Base-by-base conservation (phyloP, 2,888 invertebrate species). In the Tubiluchus corallicola region DNA sequence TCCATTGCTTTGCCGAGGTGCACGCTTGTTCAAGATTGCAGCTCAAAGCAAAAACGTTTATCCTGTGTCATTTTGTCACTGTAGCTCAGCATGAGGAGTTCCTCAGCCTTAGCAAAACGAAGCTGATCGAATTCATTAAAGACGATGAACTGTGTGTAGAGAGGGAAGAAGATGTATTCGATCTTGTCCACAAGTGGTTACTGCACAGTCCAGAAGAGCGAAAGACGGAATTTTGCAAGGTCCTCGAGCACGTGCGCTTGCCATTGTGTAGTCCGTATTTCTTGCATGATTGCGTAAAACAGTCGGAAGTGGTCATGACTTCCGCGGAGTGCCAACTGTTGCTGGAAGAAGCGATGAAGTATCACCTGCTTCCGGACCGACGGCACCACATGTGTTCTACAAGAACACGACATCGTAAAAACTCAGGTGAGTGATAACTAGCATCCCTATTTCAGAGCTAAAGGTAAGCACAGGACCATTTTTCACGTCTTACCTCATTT, bases 1-100 rank as follows among this genome's bases (percentile, higher is more conserved):
- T 70, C 41, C 68, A 68, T 56, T 66, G 67, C 49, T 66, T 70
- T 53, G 67, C 69, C 17, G 66, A 69, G 47, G 56, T 65, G 16
- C 69, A 69, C 53, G 62, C 65, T 20, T 70, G 70, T 50, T 55
- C 54, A 15, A 62, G 64, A 29, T 58, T 70, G n/a, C 62, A 62
- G 47, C 54, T 59, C 13, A 63, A 62, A 49, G 64, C 70, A 2
- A 63, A 65, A 49, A 54, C 58, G 39, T 67, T 59, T 50, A 62
- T 66, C 16, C 54, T 68, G 15, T 19, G 15, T 13, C 4, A 37
- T 16, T 45, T 45, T 41, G 4, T 44, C 4, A 15, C 42, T 3
- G 45, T 45, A 18, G n/a, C 41, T 13, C 17, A 17, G 9, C 57
- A 63, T 19, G 65, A 66, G 38, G 65, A 66, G 50, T 67, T 68